phyloP scores from a whole-genome alignment of 2,888 invertebrate genomes.

The Bruchidius siliquastri region DNA sequence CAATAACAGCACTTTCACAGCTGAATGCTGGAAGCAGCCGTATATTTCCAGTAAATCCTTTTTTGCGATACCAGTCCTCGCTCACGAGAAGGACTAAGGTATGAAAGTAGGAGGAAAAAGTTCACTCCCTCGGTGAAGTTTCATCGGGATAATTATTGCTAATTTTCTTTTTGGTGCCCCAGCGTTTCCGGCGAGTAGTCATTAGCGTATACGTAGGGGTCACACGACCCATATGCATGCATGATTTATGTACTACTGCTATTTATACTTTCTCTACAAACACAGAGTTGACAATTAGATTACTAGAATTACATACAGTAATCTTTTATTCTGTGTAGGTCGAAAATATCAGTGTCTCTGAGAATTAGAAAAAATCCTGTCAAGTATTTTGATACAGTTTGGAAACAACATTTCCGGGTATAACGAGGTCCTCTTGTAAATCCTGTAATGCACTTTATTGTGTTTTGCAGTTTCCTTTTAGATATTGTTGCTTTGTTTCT shows the following conservation, averaged over 20 bases:
- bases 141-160: conserved; percentile 21
- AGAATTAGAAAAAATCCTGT: too few relatives aligned
- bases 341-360: too few relatives aligned
- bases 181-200: background rate
- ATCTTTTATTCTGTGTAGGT: too few relatives aligned
- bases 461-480: too few relatives aligned
- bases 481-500: too few relatives aligned
- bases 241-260: background rate
- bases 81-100: background rate
- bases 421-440: too few relatives aligned
- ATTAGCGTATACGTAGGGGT: background rate
- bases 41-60: conserved; percentile 12
- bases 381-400: too few relatives aligned
- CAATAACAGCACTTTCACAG: background rate
- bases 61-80: background rate
- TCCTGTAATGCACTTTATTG: too few relatives aligned
- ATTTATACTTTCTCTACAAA: background rate
- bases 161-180: conserved; percentile 17
- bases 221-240: background rate
- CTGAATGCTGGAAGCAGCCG: background rate
- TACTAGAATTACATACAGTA: too few relatives aligned
- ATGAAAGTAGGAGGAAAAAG: background rate
- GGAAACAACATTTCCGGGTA: too few relatives aligned
- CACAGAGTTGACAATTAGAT: too few relatives aligned
- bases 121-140: conserved; percentile 10